A percentile compares a stretch with the other conserved stretches of the same genome.
phyloP scores from a whole-genome alignment of 2,113 vertebrate species.

The Madoqua kirkii region DNA sequence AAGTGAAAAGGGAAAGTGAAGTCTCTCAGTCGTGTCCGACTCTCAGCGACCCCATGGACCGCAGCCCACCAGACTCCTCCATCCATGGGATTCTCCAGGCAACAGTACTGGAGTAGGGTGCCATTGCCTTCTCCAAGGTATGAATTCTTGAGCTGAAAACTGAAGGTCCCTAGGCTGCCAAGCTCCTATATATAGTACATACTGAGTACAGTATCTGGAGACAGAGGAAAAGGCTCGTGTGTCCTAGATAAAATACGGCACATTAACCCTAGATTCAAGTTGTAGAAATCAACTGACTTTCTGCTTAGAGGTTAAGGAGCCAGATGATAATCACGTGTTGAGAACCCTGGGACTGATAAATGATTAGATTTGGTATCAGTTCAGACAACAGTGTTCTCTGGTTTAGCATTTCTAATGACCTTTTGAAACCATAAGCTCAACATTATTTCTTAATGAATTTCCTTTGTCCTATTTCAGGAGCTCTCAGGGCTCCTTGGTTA shows the following conservation, averaged over 20 bases:
- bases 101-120: too few species aligned
- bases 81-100: too few species aligned
- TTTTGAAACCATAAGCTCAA: slow-evolving; percentile 55
- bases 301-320: neutral
- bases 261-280: neutral
- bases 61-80: too few species aligned
- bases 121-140: neutral
- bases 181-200: neutral
- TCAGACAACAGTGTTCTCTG: neutral
- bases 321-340: neutral
- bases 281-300: neutral
- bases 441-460: slow-evolving; percentile 70
- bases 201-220: neutral
- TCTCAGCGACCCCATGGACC: too few species aligned
- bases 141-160: slow-evolving; percentile 26
- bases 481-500: slow-evolving; percentile 58
- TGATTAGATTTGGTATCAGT: neutral
- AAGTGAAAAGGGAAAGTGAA: too few species aligned
- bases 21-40: too few species aligned
- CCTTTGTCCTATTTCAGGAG: slow-evolving; percentile 62
- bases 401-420: slow-evolving; percentile 60
- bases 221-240: neutral
- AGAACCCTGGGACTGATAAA: neutral
- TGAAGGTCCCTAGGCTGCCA: neutral
- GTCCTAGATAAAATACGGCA: neutral